A percentile compares a stretch with the other conserved stretches of the same genome.
Evolutionary conservation across 2,797 vertebrate genomes (phyloP).

Genomic region (Acanthurus tractus): DNA sequence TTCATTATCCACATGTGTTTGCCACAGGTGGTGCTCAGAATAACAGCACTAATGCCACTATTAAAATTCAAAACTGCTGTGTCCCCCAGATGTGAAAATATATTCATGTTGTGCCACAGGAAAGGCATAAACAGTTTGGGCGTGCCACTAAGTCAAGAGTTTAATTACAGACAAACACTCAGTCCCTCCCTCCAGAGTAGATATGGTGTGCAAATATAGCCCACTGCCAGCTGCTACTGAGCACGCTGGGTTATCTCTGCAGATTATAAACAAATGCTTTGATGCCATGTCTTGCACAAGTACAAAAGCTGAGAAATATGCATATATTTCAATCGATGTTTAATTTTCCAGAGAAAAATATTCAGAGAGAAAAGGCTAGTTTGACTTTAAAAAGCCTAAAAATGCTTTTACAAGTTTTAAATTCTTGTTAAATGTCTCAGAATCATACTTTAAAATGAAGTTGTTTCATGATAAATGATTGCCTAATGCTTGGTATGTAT

Average conservation of each 20-base stretch:
- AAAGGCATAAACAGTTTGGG: slow-evolving; percentile 62
- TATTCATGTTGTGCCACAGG: slow-evolving; percentile 21
- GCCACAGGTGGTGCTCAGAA: not conserved
- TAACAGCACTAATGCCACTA: not conserved
- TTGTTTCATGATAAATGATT: not conserved
- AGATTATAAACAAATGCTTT: slow-evolving; percentile 46
- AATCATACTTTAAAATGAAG: not conserved
- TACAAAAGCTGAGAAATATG: not conserved
- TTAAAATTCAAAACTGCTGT: not conserved
- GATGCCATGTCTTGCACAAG: not conserved
- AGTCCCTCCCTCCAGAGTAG: slow-evolving; percentile 61
- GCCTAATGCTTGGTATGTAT: not conserved
- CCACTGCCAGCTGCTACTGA: slow-evolving; percentile 62
- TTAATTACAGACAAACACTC: slow-evolving; percentile 76
- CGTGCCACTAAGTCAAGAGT: slow-evolving; percentile 62
- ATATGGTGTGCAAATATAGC: slow-evolving; percentile 72
- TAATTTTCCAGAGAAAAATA: not conserved
- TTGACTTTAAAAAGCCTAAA: not conserved
- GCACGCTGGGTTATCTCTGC: slow-evolving; percentile 28
- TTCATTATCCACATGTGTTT: slow-evolving; percentile 5
- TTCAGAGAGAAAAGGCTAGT: not conserved
- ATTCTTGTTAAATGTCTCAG: not conserved
- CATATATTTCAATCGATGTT: not conserved
- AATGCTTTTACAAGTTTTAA: not conserved
- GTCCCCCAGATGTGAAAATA: slow-evolving; percentile 35